Evolutionary conservation across 2,113 vertebrate species (phyloP).

Genomic region (Camelus dromedarius): DNA sequence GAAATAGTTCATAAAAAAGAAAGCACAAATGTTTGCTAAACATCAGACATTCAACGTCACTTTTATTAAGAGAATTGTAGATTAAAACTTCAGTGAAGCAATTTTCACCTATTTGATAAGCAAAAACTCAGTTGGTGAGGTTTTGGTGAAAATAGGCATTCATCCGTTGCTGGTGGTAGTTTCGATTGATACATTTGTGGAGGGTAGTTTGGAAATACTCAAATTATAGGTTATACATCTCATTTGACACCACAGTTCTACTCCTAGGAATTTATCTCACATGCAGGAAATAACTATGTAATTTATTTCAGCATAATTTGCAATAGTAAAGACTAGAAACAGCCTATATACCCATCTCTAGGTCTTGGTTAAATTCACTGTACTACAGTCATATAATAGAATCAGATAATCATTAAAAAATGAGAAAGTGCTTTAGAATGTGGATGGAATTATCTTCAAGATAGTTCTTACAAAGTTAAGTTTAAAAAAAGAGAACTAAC

Average conservation of each 20-base stretch:
- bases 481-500: background rate
- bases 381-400: background rate
- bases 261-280: background rate
- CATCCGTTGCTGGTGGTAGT: background rate
- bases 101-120: background rate
- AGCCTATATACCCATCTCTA: background rate
- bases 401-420: background rate
- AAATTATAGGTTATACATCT: background rate
- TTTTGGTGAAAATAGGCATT: background rate
- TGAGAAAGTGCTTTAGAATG: background rate
- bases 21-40: background rate
- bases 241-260: background rate
- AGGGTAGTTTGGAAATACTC: background rate
- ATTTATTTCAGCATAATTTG: background rate
- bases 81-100: background rate
- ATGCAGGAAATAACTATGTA: background rate
- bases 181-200: background rate
- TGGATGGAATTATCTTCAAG: background rate
- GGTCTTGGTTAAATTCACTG: background rate
- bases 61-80: background rate
- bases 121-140: background rate
- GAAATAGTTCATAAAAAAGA: background rate
- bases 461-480: background rate
- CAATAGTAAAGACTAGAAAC: background rate
- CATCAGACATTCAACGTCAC: background rate